Evolutionary conservation across 2,113 vertebrate species (phyloP).

Genomic region (Engystomops pustulosus): DNA sequence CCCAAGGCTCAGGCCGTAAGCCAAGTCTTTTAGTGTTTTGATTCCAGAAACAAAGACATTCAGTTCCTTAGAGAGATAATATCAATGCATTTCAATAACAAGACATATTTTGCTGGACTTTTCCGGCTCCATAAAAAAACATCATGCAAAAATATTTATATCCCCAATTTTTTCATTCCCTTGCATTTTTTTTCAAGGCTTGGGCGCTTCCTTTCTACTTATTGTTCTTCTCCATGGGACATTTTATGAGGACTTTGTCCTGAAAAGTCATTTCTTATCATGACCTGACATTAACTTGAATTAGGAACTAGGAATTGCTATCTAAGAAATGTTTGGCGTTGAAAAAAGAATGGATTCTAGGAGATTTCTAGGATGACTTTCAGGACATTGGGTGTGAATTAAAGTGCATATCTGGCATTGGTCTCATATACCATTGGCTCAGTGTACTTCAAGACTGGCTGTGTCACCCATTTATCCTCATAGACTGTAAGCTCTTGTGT

Average conservation of each 20-base stretch:
- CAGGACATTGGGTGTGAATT: too few species aligned
- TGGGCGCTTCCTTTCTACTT: neutral
- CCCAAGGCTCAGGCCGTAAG: neutral
- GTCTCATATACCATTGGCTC: too few species aligned
- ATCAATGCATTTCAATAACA: conserved; percentile 10
- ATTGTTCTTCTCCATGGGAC: neutral
- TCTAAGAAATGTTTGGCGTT: neutral
- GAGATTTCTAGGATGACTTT: too few species aligned
- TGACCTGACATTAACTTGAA: neutral
- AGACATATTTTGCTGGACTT: neutral
- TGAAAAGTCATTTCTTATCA: neutral
- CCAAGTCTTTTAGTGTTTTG: conserved; percentile 23
- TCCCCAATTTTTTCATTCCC: neutral
- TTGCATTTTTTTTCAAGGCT: neutral
- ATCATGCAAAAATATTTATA: conserved; percentile 30
- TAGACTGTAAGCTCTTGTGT: too few species aligned
- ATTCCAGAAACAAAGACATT: conserved; percentile 19
- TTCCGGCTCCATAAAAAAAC: neutral
- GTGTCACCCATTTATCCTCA: too few species aligned
- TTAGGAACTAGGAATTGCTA: too few species aligned
- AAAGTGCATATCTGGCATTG: too few species aligned
- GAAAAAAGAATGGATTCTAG: neutral
- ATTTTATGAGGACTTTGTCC: neutral
- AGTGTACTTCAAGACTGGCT: too few species aligned
- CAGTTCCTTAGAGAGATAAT: conserved; percentile 3